Base-by-base conservation (phyloP, 1,140 invertebrate species). In the Mamestra configurata region DNA sequence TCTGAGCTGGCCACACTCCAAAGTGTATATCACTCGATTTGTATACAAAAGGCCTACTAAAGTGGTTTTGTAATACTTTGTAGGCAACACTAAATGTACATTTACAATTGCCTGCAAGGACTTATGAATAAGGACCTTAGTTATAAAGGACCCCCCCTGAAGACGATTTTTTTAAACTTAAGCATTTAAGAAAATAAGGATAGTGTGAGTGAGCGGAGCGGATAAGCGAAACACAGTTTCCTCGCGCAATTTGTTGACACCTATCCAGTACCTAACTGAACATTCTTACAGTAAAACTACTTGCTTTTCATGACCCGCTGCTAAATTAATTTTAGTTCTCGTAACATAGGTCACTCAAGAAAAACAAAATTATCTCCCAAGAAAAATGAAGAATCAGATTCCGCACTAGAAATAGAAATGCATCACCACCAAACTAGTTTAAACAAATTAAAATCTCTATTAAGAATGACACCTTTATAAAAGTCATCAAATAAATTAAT, bases 401-500 rank as follows among this genome's bases (percentile, higher is more conserved):
- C 15, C 46, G 5, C 46, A 49, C 46, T 49, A 15, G 2, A 49
- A 15, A 55, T 11, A 55, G 3, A 13, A 46, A 55, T 10, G 2
- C 20, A 53, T 20, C 51, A 55, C 13, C 8, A 55, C 53, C 13
- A 13, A 15, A 24, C 53, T 55, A 22, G 22, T 55, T 55, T 22
- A 55, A 24, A 55, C 53, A 55, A 24, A 24, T 55, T 55, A 55
- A 8, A 55, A 22, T 3, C 10, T 5, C 4, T 5, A 55, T 55
- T 24, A n/a, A 24, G 22, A 24, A 24, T 11, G 20, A 22, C 18
- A 10, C 51, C 20, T 22, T 6, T 24, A 22, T 15, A 27, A 57
- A 4, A 57, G 11, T 57, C n/a, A 5, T 66, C 61, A 40, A 66
- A 66, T 13, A 66, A 20, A 66, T 66, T 66, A 66, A 66, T 40